Conservation (phyloP, 1,140 invertebrate genomes). For the Papilio glaucus region DNA sequence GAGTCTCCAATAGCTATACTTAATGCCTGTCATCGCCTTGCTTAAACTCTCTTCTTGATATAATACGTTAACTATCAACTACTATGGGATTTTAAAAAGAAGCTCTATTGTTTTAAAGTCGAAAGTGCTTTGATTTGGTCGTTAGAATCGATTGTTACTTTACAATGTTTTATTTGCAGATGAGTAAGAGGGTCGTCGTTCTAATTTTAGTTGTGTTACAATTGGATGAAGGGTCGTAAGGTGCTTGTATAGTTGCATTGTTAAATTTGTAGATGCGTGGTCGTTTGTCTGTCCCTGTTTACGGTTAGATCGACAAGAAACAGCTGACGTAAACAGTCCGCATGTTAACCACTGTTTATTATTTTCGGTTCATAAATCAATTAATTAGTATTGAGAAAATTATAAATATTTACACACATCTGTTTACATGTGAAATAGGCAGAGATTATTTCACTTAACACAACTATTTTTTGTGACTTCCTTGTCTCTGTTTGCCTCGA, state of each 20-base stretch:
- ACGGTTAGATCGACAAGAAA: conserved; percentile 62
- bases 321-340: conserved; percentile 66
- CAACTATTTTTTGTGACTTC: too few relatives aligned
- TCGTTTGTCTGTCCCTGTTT: conserved; percentile 62
- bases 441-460: too few relatives aligned
- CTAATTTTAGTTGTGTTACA: not conserved
- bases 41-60: conserved; percentile 70
- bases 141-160: not conserved
- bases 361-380: conserved; percentile 69
- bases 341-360: conserved; percentile 57
- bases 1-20: conserved; percentile 54
- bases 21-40: conserved; percentile 72
- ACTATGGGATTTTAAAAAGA: not conserved
- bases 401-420: conserved; percentile 45
- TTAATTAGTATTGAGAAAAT: conserved; percentile 51
- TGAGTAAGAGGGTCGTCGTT: not conserved
- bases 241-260: not conserved
- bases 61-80: conserved; percentile 69
- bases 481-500: too few relatives aligned
- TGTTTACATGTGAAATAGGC: not conserved
- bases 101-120: conserved; percentile 28
- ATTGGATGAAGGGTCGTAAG: not conserved
- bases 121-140: conserved; percentile 4
- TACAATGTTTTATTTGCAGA: conserved; percentile 23
- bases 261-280: conserved; percentile 42